Evolutionary conservation across 2,113 vertebrate species (phyloP), one percentile per base, ranked within the genome.

Genomic region (Clarias magur): DNA sequence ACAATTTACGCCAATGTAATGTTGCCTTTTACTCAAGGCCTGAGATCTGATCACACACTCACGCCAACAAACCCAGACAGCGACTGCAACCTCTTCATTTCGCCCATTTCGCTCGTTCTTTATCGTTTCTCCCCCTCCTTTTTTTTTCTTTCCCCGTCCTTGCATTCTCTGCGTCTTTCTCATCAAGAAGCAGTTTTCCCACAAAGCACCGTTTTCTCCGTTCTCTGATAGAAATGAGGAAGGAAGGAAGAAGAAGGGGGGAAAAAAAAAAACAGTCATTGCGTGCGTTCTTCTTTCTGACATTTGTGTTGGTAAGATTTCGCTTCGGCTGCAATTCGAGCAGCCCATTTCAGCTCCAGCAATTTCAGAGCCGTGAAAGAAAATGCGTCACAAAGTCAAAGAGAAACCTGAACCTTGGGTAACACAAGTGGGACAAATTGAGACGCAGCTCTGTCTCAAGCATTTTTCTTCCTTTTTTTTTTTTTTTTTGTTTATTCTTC

Each of bases 21-120:
- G 30, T 25, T 30, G 12, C 13, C 73, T 57, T 48, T 48, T 76
- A 57, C 56, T 76, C 38, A 60, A 53, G 57, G 38, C 1, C 59
- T 78, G 59, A 78, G 34, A 85, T 63, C 34, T 63, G 10, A 76
- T 85, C 23, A 57, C 56, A 85, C 70, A 84, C 83, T 42, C 78
- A 60, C 30, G 62, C n/a, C 30, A 42, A 67, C 75, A 67, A 59
- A 85, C 25, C 9, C 30, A 30, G n/a, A 76, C 54, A 85, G 1
- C 62, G 4, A 56, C 30, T 7, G 21, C 30, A 48, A 42, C 17
- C 57, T 68, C 57, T 63, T 27, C 56, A 27, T 59, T 62, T 34
- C 76, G 13, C 56, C 54, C 38, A 75, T 85, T 62, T 62, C 2
- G 1, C 70, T 60, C 38, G 48, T 73, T 60, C 65, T 75, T 70